phyloP scores from a whole-genome alignment of 2,888 invertebrate genomes.

The Linnaemya tessellans region DNA sequence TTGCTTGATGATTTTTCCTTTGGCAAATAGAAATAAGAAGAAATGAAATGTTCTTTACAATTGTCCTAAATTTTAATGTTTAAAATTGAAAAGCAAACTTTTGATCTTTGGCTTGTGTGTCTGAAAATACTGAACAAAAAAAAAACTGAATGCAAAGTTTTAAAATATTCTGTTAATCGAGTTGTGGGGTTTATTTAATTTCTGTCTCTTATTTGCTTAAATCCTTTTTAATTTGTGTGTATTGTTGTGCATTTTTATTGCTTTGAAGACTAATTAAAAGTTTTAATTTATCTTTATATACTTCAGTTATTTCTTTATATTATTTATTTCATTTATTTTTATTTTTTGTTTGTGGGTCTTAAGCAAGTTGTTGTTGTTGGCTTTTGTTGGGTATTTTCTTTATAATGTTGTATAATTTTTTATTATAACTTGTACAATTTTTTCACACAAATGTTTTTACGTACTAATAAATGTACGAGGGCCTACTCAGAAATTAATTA shows the following conservation, averaged over 20 bases:
- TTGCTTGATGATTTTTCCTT: conserved; percentile 17
- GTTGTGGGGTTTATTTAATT: conserved; percentile 26
- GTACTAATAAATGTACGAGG: not conserved
- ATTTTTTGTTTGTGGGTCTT: not conserved
- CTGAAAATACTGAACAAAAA: not conserved
- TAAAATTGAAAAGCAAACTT: conserved; percentile 23
- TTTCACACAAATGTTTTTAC: not conserved
- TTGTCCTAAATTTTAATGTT: conserved; percentile 20
- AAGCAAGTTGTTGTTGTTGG: conserved; percentile 14
- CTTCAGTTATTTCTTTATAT: conserved; percentile 6
- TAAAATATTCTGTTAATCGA: conserved; percentile 32
- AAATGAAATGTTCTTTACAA: not conserved
- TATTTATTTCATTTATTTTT: not conserved
- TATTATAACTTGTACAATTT: not conserved
- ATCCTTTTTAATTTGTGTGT: not conserved
- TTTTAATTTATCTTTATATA: conserved; percentile 63
- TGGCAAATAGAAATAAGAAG: not conserved
- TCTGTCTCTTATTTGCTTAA: not conserved
- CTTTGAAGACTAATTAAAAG: conserved; percentile 71
- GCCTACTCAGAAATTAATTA: not conserved
- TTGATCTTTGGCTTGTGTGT: not conserved
- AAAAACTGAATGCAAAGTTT: conserved; percentile 41
- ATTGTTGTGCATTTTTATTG: conserved; percentile 15
- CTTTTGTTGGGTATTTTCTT: conserved; percentile 24
- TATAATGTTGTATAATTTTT: conserved; percentile 31